Evolutionary conservation across 2,113 vertebrate genomes (phyloP).

Genomic region (Oncorhynchus masou): DNA sequence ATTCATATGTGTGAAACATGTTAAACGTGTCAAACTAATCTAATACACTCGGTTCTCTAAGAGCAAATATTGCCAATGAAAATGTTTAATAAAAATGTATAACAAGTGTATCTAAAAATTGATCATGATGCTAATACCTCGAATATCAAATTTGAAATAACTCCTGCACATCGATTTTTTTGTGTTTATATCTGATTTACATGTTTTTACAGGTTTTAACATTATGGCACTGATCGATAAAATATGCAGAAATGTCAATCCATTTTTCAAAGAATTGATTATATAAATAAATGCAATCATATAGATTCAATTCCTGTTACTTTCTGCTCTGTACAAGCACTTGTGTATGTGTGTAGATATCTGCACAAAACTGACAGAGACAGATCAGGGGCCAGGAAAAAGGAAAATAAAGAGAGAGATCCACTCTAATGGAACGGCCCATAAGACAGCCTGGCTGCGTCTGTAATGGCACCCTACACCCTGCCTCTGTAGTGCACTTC

Average conservation of each 20-base stretch:
- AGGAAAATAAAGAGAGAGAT: too few species aligned
- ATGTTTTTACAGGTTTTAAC: background rate
- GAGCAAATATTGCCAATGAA: background rate
- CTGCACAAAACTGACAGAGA: too few species aligned
- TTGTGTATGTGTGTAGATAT: too few species aligned
- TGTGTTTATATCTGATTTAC: constrained; percentile 1
- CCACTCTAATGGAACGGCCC: too few species aligned
- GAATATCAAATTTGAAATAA: background rate
- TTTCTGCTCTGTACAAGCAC: background rate
- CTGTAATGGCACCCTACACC: too few species aligned
- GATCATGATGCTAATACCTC: background rate
- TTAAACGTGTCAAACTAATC: background rate
- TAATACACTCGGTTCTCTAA: background rate
- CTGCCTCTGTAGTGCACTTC: too few species aligned
- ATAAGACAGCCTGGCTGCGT: too few species aligned
- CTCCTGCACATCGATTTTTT: background rate
- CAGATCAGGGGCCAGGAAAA: too few species aligned
- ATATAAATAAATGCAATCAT: background rate
- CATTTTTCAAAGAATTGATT: background rate
- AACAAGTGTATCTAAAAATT: background rate
- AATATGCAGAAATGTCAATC: background rate
- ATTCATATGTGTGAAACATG: background rate
- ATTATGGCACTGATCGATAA: background rate
- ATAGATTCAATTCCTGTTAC: background rate
- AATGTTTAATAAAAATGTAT: background rate